These are phyloP conservation scores for Drosophila ustulata DNA, from an alignment of 2,888 invertebrate genomes.

Conservation along the genomic window DNA sequence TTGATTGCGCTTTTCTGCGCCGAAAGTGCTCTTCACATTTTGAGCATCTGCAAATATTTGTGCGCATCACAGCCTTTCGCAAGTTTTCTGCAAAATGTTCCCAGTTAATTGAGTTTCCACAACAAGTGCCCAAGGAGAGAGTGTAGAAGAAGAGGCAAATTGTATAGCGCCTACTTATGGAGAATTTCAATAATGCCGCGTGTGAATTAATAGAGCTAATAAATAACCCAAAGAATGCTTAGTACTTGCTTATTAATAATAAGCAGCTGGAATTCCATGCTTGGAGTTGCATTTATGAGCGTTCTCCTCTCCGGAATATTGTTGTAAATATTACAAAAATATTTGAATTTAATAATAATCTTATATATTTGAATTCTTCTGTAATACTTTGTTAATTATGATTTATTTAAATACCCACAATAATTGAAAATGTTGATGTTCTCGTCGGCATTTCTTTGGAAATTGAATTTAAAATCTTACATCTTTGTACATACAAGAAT, in stretches of 20 bases:
- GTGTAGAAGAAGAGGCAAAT: background rate
- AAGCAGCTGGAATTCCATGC: background rate
- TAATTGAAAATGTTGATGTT: too few species aligned
- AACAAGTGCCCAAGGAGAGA: slow-evolving; percentile 47
- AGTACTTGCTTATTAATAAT: background rate
- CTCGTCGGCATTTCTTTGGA: too few species aligned
- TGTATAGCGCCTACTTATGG: slow-evolving; percentile 17
- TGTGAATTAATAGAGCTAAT: slow-evolving; percentile 17
- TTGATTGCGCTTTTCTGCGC: slow-evolving; percentile 65
- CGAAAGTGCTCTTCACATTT: slow-evolving; percentile 35
- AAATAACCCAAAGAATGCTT: slow-evolving; percentile 6
- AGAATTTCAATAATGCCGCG: slow-evolving; percentile 29
- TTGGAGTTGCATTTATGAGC: too few species aligned
- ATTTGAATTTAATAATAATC: too few species aligned
- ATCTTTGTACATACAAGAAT: too few species aligned
- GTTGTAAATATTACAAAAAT: too few species aligned
- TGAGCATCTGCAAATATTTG: slow-evolving; percentile 72
- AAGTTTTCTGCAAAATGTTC: slow-evolving; percentile 42
- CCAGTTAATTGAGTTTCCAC: slow-evolving; percentile 69
- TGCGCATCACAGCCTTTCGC: slow-evolving; percentile 52
- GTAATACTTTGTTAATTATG: too few species aligned
- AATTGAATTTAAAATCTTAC: too few species aligned
- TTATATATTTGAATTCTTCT: too few species aligned
- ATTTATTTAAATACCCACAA: too few species aligned
- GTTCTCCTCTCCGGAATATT: too few species aligned